These are phyloP conservation scores for Apeltes quadracus DNA, from an alignment of 2,113 vertebrate genomes.

Conservation along the genomic window DNA sequence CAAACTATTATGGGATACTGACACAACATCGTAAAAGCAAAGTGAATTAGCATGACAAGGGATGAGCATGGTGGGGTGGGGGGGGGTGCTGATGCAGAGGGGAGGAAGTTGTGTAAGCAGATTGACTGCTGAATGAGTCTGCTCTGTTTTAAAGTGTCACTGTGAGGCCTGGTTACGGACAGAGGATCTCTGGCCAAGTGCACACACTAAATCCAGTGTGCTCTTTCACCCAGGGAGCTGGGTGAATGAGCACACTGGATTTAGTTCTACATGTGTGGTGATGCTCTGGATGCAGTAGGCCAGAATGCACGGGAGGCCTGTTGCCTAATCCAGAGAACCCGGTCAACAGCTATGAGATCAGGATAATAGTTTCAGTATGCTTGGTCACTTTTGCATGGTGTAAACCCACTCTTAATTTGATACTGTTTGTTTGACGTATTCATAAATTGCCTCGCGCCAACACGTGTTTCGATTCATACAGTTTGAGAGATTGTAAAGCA, in stretches of 20 bases:
- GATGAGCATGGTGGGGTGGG: neutral
- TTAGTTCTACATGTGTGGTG: constrained; percentile 67
- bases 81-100: constrained; percentile 13
- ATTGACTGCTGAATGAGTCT: constrained; percentile 69
- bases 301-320: constrained; percentile 42
- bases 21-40: neutral
- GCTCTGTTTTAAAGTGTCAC: constrained; percentile 72
- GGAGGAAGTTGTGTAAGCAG: constrained; percentile 40
- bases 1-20: constrained; percentile 4
- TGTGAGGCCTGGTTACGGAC: constrained; percentile 57
- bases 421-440: neutral
- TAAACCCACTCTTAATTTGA: neutral
- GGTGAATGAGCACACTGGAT: too few relatives aligned
- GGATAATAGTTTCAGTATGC: constrained; percentile 13
- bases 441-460: neutral
- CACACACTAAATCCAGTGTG: constrained; percentile 72
- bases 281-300: constrained; percentile 35
- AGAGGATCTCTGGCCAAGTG: constrained; percentile 75
- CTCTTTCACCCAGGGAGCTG: constrained; percentile 48
- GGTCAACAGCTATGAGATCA: constrained; percentile 12
- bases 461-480: neutral
- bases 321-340: constrained; percentile 31
- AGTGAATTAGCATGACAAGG: constrained; percentile 9
- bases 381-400: neutral
- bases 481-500: constrained; percentile 1